A percentile compares a stretch with the other conserved stretches of the same genome.
phyloP scores from a whole-genome alignment of 2,797 vertebrate genomes.

The Sebastes alutus region DNA sequence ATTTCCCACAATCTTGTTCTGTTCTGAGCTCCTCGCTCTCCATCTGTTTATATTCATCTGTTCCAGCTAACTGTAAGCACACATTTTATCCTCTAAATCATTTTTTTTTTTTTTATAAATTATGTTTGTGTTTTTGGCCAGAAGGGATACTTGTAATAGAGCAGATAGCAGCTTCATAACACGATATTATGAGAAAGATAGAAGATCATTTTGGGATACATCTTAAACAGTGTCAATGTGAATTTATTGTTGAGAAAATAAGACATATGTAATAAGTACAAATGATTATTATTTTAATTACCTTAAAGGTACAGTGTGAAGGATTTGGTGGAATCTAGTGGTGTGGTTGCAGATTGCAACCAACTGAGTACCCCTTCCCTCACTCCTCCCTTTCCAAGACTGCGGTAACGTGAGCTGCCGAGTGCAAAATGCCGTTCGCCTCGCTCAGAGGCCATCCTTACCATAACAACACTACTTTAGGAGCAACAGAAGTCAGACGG shows the following conservation, averaged over 20 bases:
- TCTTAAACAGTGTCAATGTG: neutral
- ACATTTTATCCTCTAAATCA: slow-evolving; percentile 37
- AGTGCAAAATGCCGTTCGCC: no score
- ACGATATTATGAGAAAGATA: neutral
- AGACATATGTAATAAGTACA: neutral
- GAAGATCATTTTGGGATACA: neutral
- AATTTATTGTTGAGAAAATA: neutral
- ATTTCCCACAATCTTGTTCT: slow-evolving; percentile 43
- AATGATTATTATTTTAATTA: neutral
- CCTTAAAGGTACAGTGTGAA: no score
- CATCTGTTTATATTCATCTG: slow-evolving; percentile 30
- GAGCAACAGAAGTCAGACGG: no score
- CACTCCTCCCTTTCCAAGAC: no score
- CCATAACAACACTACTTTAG: no score
- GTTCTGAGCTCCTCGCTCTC: slow-evolving; percentile 2
- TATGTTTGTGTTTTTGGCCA: slow-evolving; percentile 4
- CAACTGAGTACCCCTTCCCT: no score
- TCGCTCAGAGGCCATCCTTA: no score
- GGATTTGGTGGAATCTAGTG: no score
- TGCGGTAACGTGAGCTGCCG: no score
- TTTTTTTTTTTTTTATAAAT: neutral
- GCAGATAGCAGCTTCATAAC: slow-evolving; percentile 3
- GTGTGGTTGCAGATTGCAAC: no score
- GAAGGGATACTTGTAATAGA: slow-evolving; percentile 15
- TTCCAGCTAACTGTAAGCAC: slow-evolving; percentile 34